Percentiles rank a stretch among this genome's conserved stretches.
These are phyloP conservation scores for Anaspis maculata DNA, from an alignment of 2,888 invertebrate species.

Conservation along the genomic window DNA sequence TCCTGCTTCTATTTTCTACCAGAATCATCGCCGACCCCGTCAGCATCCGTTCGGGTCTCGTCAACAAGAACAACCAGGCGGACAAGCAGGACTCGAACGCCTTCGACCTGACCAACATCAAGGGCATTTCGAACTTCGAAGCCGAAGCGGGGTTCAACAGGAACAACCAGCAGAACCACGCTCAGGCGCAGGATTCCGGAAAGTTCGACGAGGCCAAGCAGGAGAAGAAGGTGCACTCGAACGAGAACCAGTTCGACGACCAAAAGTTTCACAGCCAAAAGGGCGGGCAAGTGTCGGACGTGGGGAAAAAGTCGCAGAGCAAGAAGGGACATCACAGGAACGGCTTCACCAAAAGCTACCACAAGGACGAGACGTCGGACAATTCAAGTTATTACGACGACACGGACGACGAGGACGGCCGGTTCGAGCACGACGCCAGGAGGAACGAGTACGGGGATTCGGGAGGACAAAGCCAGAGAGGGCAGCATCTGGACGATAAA, in stretches of 20 bases:
- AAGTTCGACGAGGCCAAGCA: conserved; percentile 29
- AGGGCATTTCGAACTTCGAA: conserved; percentile 31
- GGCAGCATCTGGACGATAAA: conserved; percentile 25
- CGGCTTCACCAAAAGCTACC: conserved; percentile 61
- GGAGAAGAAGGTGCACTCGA: conserved; percentile 29
- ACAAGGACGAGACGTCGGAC: conserved; percentile 62
- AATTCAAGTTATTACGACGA: conserved; percentile 64
- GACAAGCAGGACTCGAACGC: conserved; percentile 19
- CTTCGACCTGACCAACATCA: conserved; percentile 17
- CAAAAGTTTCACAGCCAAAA: conserved; percentile 31
- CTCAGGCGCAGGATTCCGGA: conserved; percentile 29
- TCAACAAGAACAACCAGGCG: conserved; percentile 16
- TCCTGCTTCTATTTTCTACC: background rate
- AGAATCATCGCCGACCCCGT: conserved; percentile 11
- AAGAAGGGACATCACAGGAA: conserved; percentile 63
- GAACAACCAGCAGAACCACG: conserved; percentile 29
- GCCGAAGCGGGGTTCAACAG: conserved; percentile 34
- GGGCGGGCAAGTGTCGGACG: conserved; percentile 28
- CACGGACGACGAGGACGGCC: conserved; percentile 42
- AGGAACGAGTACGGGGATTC: conserved; percentile 26
- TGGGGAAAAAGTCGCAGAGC: conserved; percentile 41
- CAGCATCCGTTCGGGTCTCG: conserved; percentile 21
- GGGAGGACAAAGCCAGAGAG: conserved; percentile 25
- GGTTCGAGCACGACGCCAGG: conserved; percentile 32
- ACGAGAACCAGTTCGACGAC: conserved; percentile 29